Conservation (phyloP, 2,888 invertebrate genomes). For the Hemaris fuciformis region DNA sequence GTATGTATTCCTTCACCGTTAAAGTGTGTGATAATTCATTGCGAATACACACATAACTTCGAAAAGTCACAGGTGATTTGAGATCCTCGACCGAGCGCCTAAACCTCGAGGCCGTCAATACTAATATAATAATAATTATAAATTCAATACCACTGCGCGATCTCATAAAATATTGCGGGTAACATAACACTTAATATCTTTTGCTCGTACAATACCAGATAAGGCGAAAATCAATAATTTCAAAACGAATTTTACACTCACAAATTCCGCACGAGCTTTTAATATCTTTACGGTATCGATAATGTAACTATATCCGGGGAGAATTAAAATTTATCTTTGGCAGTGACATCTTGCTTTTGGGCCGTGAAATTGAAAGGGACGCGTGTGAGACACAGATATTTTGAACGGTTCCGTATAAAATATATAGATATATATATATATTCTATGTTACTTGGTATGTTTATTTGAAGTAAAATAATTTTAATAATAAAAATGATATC, state of each 20-base stretch:
- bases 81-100: too few relatives aligned
- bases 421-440: too few relatives aligned
- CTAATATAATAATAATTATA: too few relatives aligned
- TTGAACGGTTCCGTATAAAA: not conserved
- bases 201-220: not conserved
- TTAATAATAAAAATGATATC: too few relatives aligned
- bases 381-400: not conserved
- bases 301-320: slow-evolving; percentile 1
- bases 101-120: too few relatives aligned
- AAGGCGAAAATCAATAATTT: slow-evolving; percentile 6
- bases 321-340: slow-evolving; percentile 5
- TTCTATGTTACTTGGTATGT: too few relatives aligned
- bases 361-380: slow-evolving; percentile 1
- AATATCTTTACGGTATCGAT: not conserved
- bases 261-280: not conserved
- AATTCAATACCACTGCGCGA: not conserved
- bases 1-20: too few relatives aligned
- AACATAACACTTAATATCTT: not conserved
- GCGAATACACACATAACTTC: too few relatives aligned
- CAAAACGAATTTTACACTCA: not conserved
- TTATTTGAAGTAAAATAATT: too few relatives aligned
- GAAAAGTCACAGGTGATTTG: too few relatives aligned
- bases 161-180: not conserved
- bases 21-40: too few relatives aligned
- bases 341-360: slow-evolving; percentile 6